Conservation (phyloP, 2,113 vertebrate genomes). For the Xiphophorus maculatus region DNA sequence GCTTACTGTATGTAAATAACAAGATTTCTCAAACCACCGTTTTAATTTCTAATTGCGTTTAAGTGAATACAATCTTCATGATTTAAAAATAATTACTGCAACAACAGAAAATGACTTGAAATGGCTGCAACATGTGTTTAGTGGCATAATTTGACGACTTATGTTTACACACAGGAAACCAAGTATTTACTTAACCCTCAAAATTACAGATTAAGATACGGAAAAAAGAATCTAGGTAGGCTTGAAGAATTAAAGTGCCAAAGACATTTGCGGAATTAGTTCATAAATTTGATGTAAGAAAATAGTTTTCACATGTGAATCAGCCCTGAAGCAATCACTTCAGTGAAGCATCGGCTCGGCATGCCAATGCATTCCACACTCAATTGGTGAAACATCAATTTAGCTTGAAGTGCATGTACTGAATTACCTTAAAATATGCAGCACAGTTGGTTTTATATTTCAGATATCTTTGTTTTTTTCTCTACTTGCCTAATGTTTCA, state of each 20-base stretch:
- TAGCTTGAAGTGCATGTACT: conserved; percentile 39
- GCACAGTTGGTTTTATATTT: conserved; percentile 49
- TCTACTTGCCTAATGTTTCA: conserved; percentile 31
- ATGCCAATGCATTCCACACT: conserved; percentile 54
- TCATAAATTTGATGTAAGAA: conserved; percentile 55
- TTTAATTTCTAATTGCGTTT: conserved; percentile 51
- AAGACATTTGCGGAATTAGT: conserved; percentile 56
- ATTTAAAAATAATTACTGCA: conserved; percentile 59
- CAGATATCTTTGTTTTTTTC: conserved; percentile 20
- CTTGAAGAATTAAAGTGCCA: conserved; percentile 46
- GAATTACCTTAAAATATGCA: conserved; percentile 40
- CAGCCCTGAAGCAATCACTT: conserved; percentile 42
- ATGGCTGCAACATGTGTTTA: conserved; percentile 50
- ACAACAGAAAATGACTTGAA: conserved; percentile 49
- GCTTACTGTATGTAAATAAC: conserved; percentile 7
- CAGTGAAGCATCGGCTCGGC: conserved; percentile 50
- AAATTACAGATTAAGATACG: conserved; percentile 60
- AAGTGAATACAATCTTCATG: conserved; percentile 41
- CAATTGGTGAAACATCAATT: conserved; percentile 64
- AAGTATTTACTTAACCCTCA: conserved; percentile 54
- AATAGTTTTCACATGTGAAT: conserved; percentile 69
- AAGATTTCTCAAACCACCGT: conserved; percentile 34
- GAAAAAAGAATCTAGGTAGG: conserved; percentile 17
- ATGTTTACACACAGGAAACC: conserved; percentile 67
- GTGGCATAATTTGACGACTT: conserved; percentile 39